Conservation (phyloP, 2,113 vertebrate species). For the Apeltes quadracus region DNA sequence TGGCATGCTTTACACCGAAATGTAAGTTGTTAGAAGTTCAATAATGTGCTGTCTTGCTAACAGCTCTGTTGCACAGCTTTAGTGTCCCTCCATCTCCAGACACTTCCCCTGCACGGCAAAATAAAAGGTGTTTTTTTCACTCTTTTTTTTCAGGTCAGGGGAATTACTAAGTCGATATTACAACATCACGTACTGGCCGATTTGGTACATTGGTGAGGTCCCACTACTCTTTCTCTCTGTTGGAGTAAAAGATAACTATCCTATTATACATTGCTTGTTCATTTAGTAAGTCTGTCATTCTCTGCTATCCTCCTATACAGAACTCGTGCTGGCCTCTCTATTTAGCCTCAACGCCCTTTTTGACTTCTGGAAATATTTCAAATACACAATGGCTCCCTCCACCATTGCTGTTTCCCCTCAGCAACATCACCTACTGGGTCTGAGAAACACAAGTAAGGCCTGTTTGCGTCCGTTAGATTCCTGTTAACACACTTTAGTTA, state of each 20-base stretch:
- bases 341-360: conserved; percentile 94
- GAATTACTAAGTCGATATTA: conserved; percentile 89
- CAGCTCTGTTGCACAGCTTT: neutral
- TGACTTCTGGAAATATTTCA: conserved; percentile 98
- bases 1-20: conserved; percentile 96
- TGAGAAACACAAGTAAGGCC: conserved; percentile 80
- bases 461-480: rapidly evolving
- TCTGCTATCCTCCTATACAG: conserved; percentile 59
- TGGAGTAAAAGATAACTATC: neutral
- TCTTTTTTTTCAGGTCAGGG: conserved; percentile 83
- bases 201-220: conserved; percentile 96
- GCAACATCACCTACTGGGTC: conserved; percentile 88
- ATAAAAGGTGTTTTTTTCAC: neutral
- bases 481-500: neutral
- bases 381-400: conserved; percentile 88
- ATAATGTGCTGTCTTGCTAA: neutral
- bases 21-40: conserved; percentile 76
- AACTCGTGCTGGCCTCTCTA: conserved; percentile 86
- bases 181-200: conserved; percentile 90
- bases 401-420: conserved; percentile 83
- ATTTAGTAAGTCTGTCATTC: neutral
- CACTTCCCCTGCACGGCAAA: neutral
- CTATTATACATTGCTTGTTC: neutral
- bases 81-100: neutral
- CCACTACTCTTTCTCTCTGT: neutral